Conservation (phyloP, 2,113 vertebrate species). For the Cercopithecus mona region DNA sequence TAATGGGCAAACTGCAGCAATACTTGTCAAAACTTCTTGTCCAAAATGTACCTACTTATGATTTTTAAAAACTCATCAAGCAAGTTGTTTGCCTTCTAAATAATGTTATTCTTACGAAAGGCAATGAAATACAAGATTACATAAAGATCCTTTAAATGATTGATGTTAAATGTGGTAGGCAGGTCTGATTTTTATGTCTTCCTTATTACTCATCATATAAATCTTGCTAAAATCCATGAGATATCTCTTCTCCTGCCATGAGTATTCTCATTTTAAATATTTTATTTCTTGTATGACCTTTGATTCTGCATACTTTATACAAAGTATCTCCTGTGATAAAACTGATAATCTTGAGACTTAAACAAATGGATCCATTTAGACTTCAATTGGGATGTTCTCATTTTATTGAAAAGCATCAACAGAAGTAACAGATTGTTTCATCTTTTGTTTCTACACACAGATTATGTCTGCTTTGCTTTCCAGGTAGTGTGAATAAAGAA, state of each 20-base stretch:
- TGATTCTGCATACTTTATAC: not conserved
- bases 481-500: not conserved
- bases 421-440: not conserved
- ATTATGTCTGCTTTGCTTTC: not conserved
- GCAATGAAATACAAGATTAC: not conserved
- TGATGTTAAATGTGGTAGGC: not conserved
- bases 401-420: not conserved
- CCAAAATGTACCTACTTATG: not conserved
- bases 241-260: not conserved
- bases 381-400: not conserved
- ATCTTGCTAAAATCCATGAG: not conserved
- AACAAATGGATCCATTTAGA: not conserved
- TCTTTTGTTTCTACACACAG: not conserved
- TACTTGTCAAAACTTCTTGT: not conserved
- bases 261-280: conserved; percentile 6
- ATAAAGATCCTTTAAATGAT: not conserved
- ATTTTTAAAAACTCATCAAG: not conserved
- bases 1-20: not conserved
- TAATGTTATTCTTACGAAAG: not conserved
- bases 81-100: not conserved
- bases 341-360: not conserved
- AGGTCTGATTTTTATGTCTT: not conserved
- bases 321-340: not conserved
- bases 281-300: not conserved
- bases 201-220: not conserved